Evolutionary conservation across 2,888 invertebrate species (phyloP).

Genomic region (Cordilura impudica): DNA sequence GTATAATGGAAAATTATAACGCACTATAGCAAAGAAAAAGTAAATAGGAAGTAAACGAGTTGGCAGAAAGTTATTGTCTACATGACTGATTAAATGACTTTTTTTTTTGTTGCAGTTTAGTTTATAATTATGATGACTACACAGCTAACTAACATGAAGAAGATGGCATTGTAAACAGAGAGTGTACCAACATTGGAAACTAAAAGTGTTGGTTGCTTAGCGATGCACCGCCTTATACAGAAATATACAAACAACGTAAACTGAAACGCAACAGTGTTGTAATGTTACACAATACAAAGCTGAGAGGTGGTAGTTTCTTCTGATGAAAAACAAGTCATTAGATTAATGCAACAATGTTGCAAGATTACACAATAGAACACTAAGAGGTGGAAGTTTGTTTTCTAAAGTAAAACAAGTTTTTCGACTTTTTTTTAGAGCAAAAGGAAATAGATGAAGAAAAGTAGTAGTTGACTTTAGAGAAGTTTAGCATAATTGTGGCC

Average conservation of each 20-base stretch:
- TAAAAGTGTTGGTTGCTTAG: conserved; percentile 25
- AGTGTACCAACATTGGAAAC: not conserved
- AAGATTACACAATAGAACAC: not conserved
- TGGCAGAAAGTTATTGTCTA: conserved; percentile 26
- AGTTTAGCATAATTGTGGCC: conserved; percentile 23
- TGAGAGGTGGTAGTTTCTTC: conserved; percentile 12
- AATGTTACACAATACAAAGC: not conserved
- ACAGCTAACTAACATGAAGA: conserved; percentile 28
- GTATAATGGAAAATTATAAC: too few species aligned
- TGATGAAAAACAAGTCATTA: too few species aligned
- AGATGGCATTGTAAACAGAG: not conserved
- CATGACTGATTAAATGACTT: conserved; percentile 27
- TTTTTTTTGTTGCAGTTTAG: not conserved
- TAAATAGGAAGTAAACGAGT: not conserved
- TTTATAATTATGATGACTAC: conserved; percentile 5
- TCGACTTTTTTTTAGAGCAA: not conserved
- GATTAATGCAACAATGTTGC: conserved; percentile 30
- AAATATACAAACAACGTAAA: not conserved
- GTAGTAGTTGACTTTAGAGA: not conserved
- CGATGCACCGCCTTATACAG: conserved; percentile 8
- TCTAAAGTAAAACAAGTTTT: not conserved
- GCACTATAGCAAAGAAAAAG: too few species aligned
- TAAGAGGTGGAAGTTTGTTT: conserved; percentile 15
- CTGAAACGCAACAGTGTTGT: conserved; percentile 24
- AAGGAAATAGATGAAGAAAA: not conserved